Conservation (phyloP, 53 echinoderm and acorn worm species). For the Hippasteria phrygiana region DNA sequence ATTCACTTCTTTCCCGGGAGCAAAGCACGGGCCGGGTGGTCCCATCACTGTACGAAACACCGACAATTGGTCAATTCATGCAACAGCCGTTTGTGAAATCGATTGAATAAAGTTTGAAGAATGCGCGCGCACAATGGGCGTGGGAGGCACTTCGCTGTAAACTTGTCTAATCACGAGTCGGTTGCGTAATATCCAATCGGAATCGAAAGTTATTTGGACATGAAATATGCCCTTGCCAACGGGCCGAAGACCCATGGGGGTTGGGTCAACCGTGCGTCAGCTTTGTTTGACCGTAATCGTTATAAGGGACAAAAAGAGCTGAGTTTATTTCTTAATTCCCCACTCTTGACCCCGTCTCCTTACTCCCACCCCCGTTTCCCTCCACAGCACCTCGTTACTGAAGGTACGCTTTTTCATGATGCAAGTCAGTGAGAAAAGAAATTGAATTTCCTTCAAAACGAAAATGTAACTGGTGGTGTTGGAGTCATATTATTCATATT, state of each 20-base stretch:
- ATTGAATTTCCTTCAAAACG: background rate
- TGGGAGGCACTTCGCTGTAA: background rate
- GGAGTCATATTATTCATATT: background rate
- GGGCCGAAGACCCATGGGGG: background rate
- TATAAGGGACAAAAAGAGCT: too few relatives aligned
- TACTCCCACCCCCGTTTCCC: too few relatives aligned
- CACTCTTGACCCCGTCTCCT: too few relatives aligned
- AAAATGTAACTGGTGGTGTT: background rate
- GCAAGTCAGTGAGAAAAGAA: background rate
- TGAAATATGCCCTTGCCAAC: background rate
- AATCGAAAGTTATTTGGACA: slow-evolving; percentile 10
- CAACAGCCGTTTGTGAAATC: background rate
- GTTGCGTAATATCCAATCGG: background rate
- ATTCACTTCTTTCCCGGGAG: too few relatives aligned
- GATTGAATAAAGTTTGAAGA: slow-evolving; percentile 15
- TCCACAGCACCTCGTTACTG: too few relatives aligned
- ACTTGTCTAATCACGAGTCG: background rate
- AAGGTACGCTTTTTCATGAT: background rate
- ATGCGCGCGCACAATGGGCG: slow-evolving; percentile 39
- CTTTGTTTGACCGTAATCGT: too few relatives aligned
- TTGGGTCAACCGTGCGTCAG: background rate
- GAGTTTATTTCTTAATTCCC: too few relatives aligned
- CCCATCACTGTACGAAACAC: background rate
- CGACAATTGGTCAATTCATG: background rate
- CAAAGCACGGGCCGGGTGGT: background rate